Conservation (phyloP, 2,888 invertebrate genomes). For the Leptothorax acervorum region DNA sequence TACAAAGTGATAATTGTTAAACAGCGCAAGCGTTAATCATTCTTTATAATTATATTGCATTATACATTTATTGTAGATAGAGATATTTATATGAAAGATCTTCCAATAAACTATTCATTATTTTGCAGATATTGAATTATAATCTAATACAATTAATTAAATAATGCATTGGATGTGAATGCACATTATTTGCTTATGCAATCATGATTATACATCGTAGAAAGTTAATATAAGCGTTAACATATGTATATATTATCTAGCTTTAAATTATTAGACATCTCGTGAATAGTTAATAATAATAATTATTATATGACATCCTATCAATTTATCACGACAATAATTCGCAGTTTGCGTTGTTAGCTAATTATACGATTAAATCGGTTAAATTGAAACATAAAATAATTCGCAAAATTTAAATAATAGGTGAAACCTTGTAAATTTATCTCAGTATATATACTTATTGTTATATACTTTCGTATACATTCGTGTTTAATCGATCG, state of each 20-base stretch:
- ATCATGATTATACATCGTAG: background rate
- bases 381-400: constrained; percentile 2
- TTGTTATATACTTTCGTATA: background rate
- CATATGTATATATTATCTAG: background rate
- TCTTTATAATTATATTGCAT: background rate
- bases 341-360: background rate
- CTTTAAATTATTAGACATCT: constrained; percentile 17
- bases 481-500: constrained; percentile 39
- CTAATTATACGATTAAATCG: background rate
- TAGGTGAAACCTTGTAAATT: background rate
- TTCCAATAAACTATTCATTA: background rate
- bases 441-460: background rate
- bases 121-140: background rate
- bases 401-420: background rate
- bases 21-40: background rate
- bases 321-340: background rate
- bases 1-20: background rate
- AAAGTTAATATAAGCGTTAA: background rate
- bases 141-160: background rate
- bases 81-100: background rate
- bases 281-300: constrained; percentile 3
- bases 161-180: background rate
- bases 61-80: background rate
- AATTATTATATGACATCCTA: background rate
- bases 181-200: background rate